phyloP scores from a whole-genome alignment of 1,140 invertebrate species.

The Drosophila insularis region DNA sequence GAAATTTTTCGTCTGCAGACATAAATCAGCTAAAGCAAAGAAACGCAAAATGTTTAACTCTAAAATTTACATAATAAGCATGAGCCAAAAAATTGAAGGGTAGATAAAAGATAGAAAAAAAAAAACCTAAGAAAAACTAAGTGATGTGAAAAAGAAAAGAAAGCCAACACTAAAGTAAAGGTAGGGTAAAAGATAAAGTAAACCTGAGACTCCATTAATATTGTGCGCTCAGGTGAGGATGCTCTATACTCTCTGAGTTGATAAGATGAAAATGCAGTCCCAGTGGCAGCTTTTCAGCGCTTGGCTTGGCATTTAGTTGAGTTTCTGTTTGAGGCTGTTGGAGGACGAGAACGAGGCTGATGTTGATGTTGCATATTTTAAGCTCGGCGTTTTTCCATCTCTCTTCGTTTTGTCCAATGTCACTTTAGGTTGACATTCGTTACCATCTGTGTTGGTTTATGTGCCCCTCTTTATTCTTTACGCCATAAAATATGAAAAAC shows the following conservation, averaged over 20 bases:
- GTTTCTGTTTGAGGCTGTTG: neutral
- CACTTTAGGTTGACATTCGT: slow-evolving; percentile 48
- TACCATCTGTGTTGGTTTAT: neutral
- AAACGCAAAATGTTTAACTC: slow-evolving; percentile 9
- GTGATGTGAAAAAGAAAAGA: slow-evolving; percentile 10
- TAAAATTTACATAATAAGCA: slow-evolving; percentile 45
- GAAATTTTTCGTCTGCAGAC: slow-evolving; percentile 34
- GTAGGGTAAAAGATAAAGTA: slow-evolving; percentile 13
- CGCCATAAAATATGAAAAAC: slow-evolving; percentile 16
- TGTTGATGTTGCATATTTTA: slow-evolving; percentile 24
- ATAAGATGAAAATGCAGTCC: slow-evolving; percentile 57
- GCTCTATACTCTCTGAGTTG: slow-evolving; percentile 17
- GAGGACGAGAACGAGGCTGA: neutral
- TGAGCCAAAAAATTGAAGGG: slow-evolving; percentile 6
- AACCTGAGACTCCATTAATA: slow-evolving; percentile 52
- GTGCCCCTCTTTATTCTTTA: neutral
- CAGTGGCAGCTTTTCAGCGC: slow-evolving; percentile 51
- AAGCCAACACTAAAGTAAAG: slow-evolving; percentile 1
- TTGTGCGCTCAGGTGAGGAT: slow-evolving; percentile 54
- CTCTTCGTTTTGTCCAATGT: neutral
- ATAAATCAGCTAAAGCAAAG: neutral
- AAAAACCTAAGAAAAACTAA: neutral
- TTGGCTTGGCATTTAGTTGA: slow-evolving; percentile 28
- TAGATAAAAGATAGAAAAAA: neutral
- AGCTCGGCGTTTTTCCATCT: slow-evolving; percentile 8